Base-by-base conservation (phyloP, 64 coral and sea anemone species). In the Stylophora pistillata region DNA sequence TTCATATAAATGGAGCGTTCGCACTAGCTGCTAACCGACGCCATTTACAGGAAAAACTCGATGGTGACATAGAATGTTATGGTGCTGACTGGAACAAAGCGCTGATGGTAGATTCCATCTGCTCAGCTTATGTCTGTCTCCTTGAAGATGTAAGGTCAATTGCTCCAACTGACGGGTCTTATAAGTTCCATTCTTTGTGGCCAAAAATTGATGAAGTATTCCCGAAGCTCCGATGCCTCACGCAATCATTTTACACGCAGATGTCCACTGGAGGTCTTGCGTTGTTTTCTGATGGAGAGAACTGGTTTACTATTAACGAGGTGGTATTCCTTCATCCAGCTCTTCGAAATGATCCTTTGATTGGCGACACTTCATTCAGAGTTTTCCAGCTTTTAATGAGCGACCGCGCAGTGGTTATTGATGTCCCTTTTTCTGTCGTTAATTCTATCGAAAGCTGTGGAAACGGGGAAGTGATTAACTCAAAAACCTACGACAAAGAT, bases 1-100 rank as follows among this genome's bases (percentile, higher is more conserved):
- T 94, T 31, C 93, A 94, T 33, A 87, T 94, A 56, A 94, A 94
- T 74, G 93, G 88, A 55, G 74, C 88, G 0, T 94, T 94, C 90
- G 93, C 88, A 27, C 69, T 90, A 14, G 85, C 77, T 26, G 74
- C 87, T 10, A 94, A 87, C 76, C 90, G 93, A 79, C 84, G 88
- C 61, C 88, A 94, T 61, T 76, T 94, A 34, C 76, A 82, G 29
- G 82, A 94, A 63, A 78, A 61, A 57, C 90, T 83, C 2, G 88
- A 94, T 62, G 93, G 87, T 47, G 93, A 94, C 55, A 94, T 90
- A 73, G 25, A n/a, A 37, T 64, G 86, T 32, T 28, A 65, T 76
- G 91, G 84, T 71, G 91, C 88, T 15, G 56, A 84, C 10, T 98
- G 95, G 95, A 98, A 98, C 77, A 72, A 98, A 33, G 88, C 56